Base-by-base conservation (phyloP, 2,888 invertebrate species). In the Theretra japonica region DNA sequence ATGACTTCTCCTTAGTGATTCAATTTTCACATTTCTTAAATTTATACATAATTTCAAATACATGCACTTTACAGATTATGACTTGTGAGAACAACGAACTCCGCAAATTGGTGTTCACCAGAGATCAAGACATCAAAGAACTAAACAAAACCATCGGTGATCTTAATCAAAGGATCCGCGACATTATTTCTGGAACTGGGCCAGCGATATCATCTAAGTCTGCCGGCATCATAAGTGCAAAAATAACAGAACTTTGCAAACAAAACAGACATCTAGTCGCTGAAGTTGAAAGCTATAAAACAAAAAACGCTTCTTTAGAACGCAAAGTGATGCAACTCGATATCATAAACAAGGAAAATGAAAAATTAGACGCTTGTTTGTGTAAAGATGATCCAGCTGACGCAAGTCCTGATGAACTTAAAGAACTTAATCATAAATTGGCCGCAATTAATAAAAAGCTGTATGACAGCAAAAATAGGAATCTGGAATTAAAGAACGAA, bases 401-500 rank as follows among this genome's bases (percentile, higher is more conserved):
- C 19, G 76, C 84, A 1, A 90, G 80, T 73, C 87, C 92, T 1
- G 93, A 93, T 74, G 95, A 96, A 83, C 80, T 96, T 0, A 96
- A 96, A 88, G 94, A 93, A 69, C 82, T 96, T 0, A 95, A 95
- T 74, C 96, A 95, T 21, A 97, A 96, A 85, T 82, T 97, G 0
- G 90, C 93, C 15, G 78, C 84, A 2, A 95, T 96, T 0, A 95
- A 94, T 71, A 95, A 95, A 75, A 97, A 96, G 84, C 90, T 97
- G 1, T 96, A 95, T 73, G 97, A 97, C 71, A 95, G 95, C 28
- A 96, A 96, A 80, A 97, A 97, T 82, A 94, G 95, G 76, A 96
- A 96, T 82, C 89, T 96, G 0, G 95, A 96, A 79, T 87, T 97
- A 11, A 96, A 96, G 82, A 97, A 96, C 79, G 97, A 97, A 77